Conservation (phyloP, 2,797 vertebrate genomes). For the Poeciliopsis paucimaculata region DNA sequence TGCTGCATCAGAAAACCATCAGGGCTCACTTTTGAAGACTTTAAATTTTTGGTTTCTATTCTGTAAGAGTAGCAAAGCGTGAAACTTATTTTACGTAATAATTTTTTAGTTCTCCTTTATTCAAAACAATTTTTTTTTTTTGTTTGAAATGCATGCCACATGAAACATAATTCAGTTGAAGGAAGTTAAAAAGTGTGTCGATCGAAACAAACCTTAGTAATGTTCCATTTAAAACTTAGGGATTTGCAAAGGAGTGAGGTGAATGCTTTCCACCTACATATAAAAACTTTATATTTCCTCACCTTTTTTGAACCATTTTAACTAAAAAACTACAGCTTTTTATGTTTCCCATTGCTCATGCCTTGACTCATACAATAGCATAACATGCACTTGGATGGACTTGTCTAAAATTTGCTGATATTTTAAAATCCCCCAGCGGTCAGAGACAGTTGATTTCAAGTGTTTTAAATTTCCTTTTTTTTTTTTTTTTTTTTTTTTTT, state of each 20-base stretch:
- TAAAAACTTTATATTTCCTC: background rate
- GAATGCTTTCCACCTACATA: background rate
- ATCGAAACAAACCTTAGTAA: background rate
- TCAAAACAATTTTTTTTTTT: background rate
- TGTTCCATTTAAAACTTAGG: background rate
- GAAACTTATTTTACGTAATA: background rate
- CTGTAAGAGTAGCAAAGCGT: background rate
- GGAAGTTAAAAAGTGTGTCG: background rate
- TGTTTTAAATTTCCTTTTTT: background rate
- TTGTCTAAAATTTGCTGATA: background rate
- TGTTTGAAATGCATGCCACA: background rate
- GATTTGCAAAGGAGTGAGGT: background rate
- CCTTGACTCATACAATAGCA: background rate
- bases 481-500: background rate
- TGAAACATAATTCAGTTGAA: background rate
- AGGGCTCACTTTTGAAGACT: background rate
- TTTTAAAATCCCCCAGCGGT: background rate
- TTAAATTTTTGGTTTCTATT: background rate
- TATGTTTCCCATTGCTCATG: background rate
- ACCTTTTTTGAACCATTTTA: background rate
- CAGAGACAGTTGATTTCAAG: background rate
- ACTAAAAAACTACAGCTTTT: background rate
- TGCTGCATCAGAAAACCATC: background rate
- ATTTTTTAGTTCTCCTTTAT: background rate
- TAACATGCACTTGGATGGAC: background rate